phyloP scores from a whole-genome alignment of 2,888 invertebrate species.

The Xanthorhoe designata region DNA sequence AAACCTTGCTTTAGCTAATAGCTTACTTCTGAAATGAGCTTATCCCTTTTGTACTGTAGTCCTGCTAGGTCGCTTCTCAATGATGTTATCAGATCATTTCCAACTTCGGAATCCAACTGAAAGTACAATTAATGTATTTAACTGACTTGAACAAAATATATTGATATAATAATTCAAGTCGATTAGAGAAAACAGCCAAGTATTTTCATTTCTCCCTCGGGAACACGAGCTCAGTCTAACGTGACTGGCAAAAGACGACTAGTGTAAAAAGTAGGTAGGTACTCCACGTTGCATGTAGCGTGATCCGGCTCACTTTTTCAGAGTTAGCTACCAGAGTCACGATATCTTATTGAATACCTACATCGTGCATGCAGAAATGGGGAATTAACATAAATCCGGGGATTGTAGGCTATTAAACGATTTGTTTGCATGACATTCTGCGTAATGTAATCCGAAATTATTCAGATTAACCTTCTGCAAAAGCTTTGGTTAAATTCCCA shows the following conservation, averaged over 20 bases:
- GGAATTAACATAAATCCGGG: constrained; percentile 60
- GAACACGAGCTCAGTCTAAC: constrained; percentile 58
- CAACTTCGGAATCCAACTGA: constrained; percentile 85
- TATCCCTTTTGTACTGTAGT: constrained; percentile 93
- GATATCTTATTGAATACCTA: constrained; percentile 68
- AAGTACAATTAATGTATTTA: constrained; percentile 28
- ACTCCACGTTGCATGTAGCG: constrained; percentile 71
- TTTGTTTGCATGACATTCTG: constrained; percentile 53
- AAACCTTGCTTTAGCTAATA: neutral
- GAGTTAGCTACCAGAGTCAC: constrained; percentile 69
- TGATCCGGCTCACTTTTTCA: constrained; percentile 74
- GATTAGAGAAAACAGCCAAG: constrained; percentile 37
- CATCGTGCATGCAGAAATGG: constrained; percentile 45
- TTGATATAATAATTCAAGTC: neutral
- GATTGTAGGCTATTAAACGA: constrained; percentile 47
- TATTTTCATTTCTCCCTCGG: constrained; percentile 32
- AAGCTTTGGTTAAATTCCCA: constrained; percentile 19
- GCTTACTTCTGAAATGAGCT: constrained; percentile 90
- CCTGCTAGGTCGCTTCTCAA: constrained; percentile 94
- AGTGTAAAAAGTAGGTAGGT: constrained; percentile 58
- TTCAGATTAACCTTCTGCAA: constrained; percentile 28
- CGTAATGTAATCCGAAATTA: constrained; percentile 27
- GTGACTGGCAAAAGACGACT: constrained; percentile 73
- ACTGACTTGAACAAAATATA: neutral
- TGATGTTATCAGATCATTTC: constrained; percentile 89